phyloP scores from a whole-genome alignment of 2,888 invertebrate genomes.

The Plagiodera versicolora region DNA sequence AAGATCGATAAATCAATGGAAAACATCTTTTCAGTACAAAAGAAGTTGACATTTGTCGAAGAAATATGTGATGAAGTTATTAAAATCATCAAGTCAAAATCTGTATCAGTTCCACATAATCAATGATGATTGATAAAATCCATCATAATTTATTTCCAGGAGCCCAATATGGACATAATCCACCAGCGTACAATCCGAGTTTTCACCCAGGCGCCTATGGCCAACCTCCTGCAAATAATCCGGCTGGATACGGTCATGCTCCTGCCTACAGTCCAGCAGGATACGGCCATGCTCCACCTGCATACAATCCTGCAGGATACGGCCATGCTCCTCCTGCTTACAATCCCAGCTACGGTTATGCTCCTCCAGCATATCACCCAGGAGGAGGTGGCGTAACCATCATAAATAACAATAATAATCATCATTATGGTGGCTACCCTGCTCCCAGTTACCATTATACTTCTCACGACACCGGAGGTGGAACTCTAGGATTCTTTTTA shows the following conservation, averaged over 20 bases:
- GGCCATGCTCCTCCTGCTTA: slow-evolving; percentile 19
- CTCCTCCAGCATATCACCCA: slow-evolving; percentile 22
- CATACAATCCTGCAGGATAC: slow-evolving; percentile 16
- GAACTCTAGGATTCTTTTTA: slow-evolving; percentile 44
- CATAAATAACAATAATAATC: slow-evolving; percentile 42
- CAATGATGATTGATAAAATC: too few relatives aligned
- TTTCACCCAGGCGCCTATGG: slow-evolving; percentile 30
- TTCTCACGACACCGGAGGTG: slow-evolving; percentile 42
- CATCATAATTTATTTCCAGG: slow-evolving; percentile 13
- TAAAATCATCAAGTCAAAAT: too few relatives aligned
- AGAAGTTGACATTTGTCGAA: too few relatives aligned
- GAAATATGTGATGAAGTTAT: too few relatives aligned
- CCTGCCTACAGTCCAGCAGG: slow-evolving; percentile 20
- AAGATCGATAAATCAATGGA: too few relatives aligned
- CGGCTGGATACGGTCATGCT: slow-evolving; percentile 30
- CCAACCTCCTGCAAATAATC: slow-evolving; percentile 33
- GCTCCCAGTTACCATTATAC: slow-evolving; percentile 41
- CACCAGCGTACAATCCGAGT: slow-evolving; percentile 35
- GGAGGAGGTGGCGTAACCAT: slow-evolving; percentile 33
- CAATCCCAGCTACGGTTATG: slow-evolving; percentile 23
- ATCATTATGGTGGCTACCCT: slow-evolving; percentile 29
- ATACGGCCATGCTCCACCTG: slow-evolving; percentile 8
- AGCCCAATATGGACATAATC: slow-evolving; percentile 20
- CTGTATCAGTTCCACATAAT: too few relatives aligned
- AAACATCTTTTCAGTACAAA: too few relatives aligned